These are phyloP conservation scores for Teleopsis dalmanni DNA, from an alignment of 1,140 invertebrate genomes.

Conservation along the genomic window DNA sequence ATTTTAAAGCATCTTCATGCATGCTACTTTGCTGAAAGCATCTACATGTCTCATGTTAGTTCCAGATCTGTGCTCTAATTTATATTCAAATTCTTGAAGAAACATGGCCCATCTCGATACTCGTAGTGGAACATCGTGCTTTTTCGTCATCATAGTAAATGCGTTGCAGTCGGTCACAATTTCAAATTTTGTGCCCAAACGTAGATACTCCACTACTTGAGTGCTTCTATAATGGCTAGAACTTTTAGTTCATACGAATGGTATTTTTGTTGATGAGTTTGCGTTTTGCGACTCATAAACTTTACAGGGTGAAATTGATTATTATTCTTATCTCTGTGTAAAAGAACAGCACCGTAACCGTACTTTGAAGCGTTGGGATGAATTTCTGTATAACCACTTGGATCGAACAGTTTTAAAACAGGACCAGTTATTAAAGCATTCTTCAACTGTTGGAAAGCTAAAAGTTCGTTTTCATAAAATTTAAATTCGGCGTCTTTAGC, in stretches of 20 bases:
- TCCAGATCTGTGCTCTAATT: conserved; percentile 12
- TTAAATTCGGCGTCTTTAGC: neutral
- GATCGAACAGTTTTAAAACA: conserved; percentile 20
- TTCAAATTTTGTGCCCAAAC: conserved; percentile 11
- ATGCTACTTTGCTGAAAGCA: conserved; percentile 14
- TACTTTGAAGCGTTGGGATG: conserved; percentile 13
- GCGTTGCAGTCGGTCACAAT: conserved; percentile 18
- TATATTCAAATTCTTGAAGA: conserved; percentile 13
- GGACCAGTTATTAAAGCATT: conserved; percentile 6
- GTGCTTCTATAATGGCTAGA: conserved; percentile 15
- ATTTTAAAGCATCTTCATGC: neutral
- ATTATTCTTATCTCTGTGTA: conserved; percentile 21
- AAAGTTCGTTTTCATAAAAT: neutral
- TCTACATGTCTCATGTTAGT: conserved; percentile 15
- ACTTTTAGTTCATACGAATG: conserved; percentile 25
- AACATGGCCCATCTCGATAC: conserved; percentile 12
- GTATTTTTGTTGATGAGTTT: conserved; percentile 19
- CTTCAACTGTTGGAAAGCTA: conserved; percentile 13
- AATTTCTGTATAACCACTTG: conserved; percentile 18
- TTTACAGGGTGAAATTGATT: conserved; percentile 22
- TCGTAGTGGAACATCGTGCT: conserved; percentile 11
- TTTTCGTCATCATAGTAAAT: conserved; percentile 14
- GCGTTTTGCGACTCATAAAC: conserved; percentile 31
- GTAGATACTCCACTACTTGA: conserved; percentile 16
- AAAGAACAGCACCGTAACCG: conserved; percentile 27